Conservation (phyloP, 1,140 invertebrate genomes). For the Drosophila parvula region DNA sequence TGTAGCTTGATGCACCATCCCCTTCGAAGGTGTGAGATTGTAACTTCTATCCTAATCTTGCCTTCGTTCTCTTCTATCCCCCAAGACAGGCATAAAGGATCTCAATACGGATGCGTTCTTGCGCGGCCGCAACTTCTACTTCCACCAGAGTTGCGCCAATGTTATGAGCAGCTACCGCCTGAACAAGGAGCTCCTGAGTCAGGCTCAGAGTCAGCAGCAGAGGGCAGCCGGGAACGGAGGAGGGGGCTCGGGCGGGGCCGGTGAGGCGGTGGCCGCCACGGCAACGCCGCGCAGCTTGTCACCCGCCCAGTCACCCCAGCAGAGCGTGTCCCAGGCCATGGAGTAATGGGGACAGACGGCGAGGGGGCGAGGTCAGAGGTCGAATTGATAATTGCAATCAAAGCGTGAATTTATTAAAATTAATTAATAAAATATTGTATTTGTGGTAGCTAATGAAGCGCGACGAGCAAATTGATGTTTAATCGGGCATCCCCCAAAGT, state of each 20-base stretch:
- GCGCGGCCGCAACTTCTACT: constrained; percentile 82
- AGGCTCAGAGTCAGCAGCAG: constrained; percentile 63
- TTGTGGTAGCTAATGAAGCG: constrained; percentile 74
- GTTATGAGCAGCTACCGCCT: constrained; percentile 81
- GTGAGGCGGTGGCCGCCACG: constrained; percentile 39
- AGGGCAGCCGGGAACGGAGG: constrained; percentile 24
- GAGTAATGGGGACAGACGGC: constrained; percentile 31
- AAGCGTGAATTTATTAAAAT: constrained; percentile 79
- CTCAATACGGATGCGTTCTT: constrained; percentile 80
- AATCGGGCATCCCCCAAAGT: constrained; percentile 57
- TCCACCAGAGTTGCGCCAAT: constrained; percentile 82
- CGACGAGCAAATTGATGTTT: constrained; percentile 47
- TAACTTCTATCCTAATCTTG: constrained; percentile 23
- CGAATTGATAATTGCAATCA: constrained; percentile 63
- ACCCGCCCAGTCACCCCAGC: constrained; percentile 70
- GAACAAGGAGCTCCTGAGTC: constrained; percentile 76
- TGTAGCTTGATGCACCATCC: constrained; percentile 12
- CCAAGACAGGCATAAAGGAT: constrained; percentile 84
- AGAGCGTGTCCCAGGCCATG: constrained; percentile 62
- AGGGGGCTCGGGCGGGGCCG: not conserved
- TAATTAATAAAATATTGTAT: constrained; percentile 66
- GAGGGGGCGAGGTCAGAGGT: not conserved
- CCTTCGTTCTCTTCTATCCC: constrained; percentile 28
- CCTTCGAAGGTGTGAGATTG: not conserved
- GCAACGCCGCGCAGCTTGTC: constrained; percentile 68